These are phyloP conservation scores for Smutsia temminckii DNA, from an alignment of 2,797 vertebrate genomes.

Conservation along the genomic window DNA sequence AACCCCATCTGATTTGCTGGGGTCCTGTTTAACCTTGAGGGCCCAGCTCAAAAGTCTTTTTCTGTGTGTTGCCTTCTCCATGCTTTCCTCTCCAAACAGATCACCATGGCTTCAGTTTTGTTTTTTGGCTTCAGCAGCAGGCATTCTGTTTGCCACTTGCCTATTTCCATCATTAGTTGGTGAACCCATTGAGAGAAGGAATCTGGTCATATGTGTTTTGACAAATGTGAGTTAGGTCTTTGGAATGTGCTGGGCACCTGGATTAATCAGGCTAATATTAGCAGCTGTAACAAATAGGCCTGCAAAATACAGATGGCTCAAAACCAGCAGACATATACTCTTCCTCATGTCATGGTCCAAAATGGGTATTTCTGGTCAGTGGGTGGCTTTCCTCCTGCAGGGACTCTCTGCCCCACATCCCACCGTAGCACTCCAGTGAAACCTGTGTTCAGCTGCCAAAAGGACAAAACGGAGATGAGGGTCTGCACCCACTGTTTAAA, in stretches of 20 bases:
- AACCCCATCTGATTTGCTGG: not conserved
- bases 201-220: not conserved
- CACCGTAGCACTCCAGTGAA: not conserved
- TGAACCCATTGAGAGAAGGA: not conserved
- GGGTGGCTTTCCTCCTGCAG: not conserved
- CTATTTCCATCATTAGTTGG: not conserved
- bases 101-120: not conserved
- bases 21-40: not conserved
- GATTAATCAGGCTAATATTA: conserved; percentile 25
- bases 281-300: not conserved
- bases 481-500: not conserved
- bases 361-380: not conserved
- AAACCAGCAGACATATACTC: conserved; percentile 2
- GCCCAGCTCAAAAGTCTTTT: not conserved
- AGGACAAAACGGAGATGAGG: not conserved
- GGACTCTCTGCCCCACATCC: not conserved
- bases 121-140: not conserved
- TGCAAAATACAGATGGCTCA: not conserved
- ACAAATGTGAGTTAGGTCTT: conserved; percentile 36
- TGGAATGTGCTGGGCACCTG: not conserved
- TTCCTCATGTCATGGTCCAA: not conserved
- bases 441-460: not conserved
- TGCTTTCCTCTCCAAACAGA: not conserved
- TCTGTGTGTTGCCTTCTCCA: not conserved
- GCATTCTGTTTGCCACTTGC: not conserved